These are phyloP conservation scores for Mus spretus DNA, from an alignment of 2,797 vertebrate genomes.

Conservation along the genomic window DNA sequence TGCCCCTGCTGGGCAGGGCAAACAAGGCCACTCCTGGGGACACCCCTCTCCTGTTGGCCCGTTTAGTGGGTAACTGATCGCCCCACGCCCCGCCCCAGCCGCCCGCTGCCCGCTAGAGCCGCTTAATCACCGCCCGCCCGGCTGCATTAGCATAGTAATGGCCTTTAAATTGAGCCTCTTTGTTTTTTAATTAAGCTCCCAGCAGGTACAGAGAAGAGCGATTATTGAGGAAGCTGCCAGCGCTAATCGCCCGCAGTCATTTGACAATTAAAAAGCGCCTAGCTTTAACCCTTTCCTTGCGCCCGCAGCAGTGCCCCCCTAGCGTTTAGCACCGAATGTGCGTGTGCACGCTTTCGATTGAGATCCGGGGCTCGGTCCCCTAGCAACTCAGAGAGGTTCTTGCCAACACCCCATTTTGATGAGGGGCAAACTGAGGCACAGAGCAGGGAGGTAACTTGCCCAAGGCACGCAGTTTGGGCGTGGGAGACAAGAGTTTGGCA, in stretches of 20 bases:
- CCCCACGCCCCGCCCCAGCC: conserved; percentile 93
- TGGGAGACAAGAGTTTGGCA: neutral
- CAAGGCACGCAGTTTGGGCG: neutral
- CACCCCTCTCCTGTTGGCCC: conserved; percentile 86
- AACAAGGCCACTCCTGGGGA: neutral
- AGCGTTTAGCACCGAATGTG: conserved; percentile 52
- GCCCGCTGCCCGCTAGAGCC: conserved; percentile 95
- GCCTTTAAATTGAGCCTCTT: conserved; percentile 99
- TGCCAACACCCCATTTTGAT: neutral
- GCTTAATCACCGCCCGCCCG: conserved; percentile 99
- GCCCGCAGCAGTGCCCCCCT: conserved; percentile 35
- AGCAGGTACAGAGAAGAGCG: conserved; percentile 99
- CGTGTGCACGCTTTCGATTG: fast-evolving
- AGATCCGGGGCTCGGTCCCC: neutral
- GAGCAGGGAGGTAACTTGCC: neutral
- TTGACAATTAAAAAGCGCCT: conserved; percentile 92
- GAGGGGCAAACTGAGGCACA: conserved; percentile 23
- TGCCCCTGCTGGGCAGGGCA: neutral
- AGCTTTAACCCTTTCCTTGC: conserved; percentile 89
- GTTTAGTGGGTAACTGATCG: conserved; percentile 97
- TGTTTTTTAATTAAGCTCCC: conserved; percentile 99
- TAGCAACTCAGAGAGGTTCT: neutral
- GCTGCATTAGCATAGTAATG: conserved; percentile 99
- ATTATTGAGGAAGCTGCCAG: conserved; percentile 97
- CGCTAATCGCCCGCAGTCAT: conserved; percentile 92